Conservation (phyloP, 2,113 vertebrate species). For the Protobothrops flavoviridis region DNA sequence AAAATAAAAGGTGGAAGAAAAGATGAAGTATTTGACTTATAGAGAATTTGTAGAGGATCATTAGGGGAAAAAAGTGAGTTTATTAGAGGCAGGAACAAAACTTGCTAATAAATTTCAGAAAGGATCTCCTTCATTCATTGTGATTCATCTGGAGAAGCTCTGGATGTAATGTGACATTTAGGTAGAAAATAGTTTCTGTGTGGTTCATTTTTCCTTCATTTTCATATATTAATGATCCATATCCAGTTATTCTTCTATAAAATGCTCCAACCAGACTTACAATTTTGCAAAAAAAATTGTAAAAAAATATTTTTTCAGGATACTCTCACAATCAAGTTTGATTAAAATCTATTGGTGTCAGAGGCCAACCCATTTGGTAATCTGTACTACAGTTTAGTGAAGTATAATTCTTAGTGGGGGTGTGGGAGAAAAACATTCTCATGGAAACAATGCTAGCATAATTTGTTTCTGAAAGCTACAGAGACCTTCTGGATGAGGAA, state of each 20-base stretch:
- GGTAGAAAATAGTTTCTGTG: constrained; percentile 20
- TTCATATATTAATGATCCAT: background rate
- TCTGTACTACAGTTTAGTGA: constrained; percentile 78
- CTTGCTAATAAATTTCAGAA: background rate
- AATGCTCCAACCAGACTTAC: constrained; percentile 62
- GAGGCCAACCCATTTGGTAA: constrained; percentile 76
- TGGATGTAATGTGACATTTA: background rate
- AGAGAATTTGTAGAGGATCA: background rate
- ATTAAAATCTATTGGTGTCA: constrained; percentile 71
- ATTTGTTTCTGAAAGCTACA: constrained; percentile 78
- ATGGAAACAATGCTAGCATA: constrained; percentile 74
- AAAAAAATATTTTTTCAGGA: constrained; percentile 56
- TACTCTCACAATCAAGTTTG: constrained; percentile 63
- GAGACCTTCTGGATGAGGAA: constrained; percentile 75
- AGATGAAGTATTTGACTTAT: background rate
- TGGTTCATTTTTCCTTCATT: constrained; percentile 4
- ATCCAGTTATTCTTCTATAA: background rate
- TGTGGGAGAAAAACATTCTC: constrained; percentile 64
- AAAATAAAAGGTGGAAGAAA: background rate
- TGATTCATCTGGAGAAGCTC: background rate
- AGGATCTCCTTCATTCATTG: background rate
- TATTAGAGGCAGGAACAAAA: background rate
- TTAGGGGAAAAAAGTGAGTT: background rate
- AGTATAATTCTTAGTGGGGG: constrained; percentile 66
- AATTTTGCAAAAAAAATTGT: constrained; percentile 53